These are phyloP conservation scores for Phrynosoma blainvillii DNA, from an alignment of 2,113 vertebrate genomes.

Conservation along the genomic window DNA sequence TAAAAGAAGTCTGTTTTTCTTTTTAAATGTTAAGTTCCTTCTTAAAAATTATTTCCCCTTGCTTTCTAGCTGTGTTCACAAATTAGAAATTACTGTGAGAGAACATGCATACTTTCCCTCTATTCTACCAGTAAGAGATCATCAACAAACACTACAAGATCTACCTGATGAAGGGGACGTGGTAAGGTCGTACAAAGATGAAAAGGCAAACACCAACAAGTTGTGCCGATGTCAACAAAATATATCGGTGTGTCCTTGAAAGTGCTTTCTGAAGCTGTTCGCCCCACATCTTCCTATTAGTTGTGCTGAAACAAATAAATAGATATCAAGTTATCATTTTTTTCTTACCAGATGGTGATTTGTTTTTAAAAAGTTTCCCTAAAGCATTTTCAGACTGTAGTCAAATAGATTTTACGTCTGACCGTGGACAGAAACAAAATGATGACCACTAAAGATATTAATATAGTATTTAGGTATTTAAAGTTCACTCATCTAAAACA, in stretches of 20 bases:
- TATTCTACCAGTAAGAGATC: background rate
- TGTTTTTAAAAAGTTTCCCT: background rate
- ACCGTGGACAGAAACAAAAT: background rate
- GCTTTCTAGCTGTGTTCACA: background rate
- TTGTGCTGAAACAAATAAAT: constrained; percentile 76
- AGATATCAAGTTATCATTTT: constrained; percentile 13
- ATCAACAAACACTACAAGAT: background rate
- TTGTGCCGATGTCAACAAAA: constrained; percentile 81
- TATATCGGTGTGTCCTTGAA: constrained; percentile 81
- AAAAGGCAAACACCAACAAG: constrained; percentile 86
- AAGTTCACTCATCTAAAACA: background rate
- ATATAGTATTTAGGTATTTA: background rate
- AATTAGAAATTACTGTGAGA: background rate
- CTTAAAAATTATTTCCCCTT: background rate
- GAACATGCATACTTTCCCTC: background rate
- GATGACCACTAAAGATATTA: background rate
- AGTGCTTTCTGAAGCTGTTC: constrained; percentile 85
- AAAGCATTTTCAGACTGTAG: background rate
- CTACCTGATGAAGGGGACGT: constrained; percentile 83
- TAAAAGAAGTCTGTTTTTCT: background rate
- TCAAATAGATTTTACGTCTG: background rate
- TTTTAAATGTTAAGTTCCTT: background rate
- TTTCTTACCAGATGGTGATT: background rate
- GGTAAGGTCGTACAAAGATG: constrained; percentile 82
- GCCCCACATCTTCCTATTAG: constrained; percentile 84